Evolutionary conservation across 2,888 invertebrate species (phyloP), one percentile per base, ranked within the genome.

Genomic region (Volucella inflata): DNA sequence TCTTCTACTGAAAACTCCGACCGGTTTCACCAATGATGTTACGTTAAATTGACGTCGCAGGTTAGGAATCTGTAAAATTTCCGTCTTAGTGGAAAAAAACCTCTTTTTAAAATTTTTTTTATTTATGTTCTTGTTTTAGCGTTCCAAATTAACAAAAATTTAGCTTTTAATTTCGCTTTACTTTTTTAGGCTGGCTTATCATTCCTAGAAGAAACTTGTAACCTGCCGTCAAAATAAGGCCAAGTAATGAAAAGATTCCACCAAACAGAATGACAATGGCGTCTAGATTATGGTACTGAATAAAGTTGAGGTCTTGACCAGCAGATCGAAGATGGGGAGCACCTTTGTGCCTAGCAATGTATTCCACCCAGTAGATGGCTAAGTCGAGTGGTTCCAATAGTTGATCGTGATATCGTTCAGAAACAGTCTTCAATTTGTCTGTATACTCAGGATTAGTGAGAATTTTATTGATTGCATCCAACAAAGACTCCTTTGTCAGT

Each of bases 321-420:
- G 90, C 89, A n/a, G 90, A 90, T 6, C 89, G 89, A 74, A 92
- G 55, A 75, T 91, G 90, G 0, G 88, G 76, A 0, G 91, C 91
- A 3, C 91, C 91, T 21, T 90, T 90, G 83, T 92, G 91, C 0
- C 90, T 87, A 0, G 89, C 75, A 0, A 92, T 85, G 84, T 91
- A 91, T 78, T 91, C 92, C 1, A 91, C 90, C 92, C 92, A 92
- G 88, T 91, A 92, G 10, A 91, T 88, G 2, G 91, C 92, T 1
- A 89, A 89, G 11, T 91, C 90, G 55, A 91, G 14, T 0, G 91
- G 89, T 8, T 87, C 51, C 46, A 90, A 82, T 0, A 91, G 91
- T 40, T 91, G 91, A 88, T 92, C 92, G 8, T 87, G 89, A 87
- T 89, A 92, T 8, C 88, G 75, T 10, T 88, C 77, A 0, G 91